Base-by-base conservation (phyloP, 1,140 invertebrate species). In the Lepeophtheirus salmonis region DNA sequence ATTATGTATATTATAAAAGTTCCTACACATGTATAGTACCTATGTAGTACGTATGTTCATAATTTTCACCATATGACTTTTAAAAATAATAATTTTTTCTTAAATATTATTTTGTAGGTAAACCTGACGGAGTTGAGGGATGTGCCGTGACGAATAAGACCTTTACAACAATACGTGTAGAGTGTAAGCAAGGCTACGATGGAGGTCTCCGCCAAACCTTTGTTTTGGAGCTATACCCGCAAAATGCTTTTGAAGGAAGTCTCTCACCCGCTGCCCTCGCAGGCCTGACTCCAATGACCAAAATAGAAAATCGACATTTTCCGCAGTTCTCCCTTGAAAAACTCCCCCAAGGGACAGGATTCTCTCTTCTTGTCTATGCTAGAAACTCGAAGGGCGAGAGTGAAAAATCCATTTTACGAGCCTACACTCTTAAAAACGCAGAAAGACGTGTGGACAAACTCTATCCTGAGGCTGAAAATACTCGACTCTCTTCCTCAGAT, bases 161-260 rank as follows among this genome's bases (percentile, higher is more conserved):
- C 0, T 67, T 66, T 21, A 64, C 67, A 16, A 63, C 63, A 3
- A 53, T 68, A 17, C 26, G 49, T 20, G 63, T 68, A 2, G 64
- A 66, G 2, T 68, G 67, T 61, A 64, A 48, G 18, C 63, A 63
- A 56, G 67, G 67, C 13, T 68, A 68, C 53, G 64, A 68, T 49
- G 67, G 67, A 13, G 67, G 67, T 4, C 62, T 68, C 12, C 57
- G 63, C 22, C 67, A 68, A 54, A 63, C 64, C 25, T 68, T 67
- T 53, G 26, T 57, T 14, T 14, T 41, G 14, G 55, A 26, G 17
- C 16, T 57, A 16, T 57, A 18, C 55, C 55, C 55, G 17, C 20
- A 21, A 20, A 21, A 20, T 4, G 52, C 52, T 20, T 21, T 54
- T 20, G 52, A 54, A 14, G 16, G 23, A n/a, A 54, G 52, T 13